These are phyloP conservation scores for Nomada lathburiana DNA, from an alignment of 2,888 invertebrate genomes.

Conservation along the genomic window DNA sequence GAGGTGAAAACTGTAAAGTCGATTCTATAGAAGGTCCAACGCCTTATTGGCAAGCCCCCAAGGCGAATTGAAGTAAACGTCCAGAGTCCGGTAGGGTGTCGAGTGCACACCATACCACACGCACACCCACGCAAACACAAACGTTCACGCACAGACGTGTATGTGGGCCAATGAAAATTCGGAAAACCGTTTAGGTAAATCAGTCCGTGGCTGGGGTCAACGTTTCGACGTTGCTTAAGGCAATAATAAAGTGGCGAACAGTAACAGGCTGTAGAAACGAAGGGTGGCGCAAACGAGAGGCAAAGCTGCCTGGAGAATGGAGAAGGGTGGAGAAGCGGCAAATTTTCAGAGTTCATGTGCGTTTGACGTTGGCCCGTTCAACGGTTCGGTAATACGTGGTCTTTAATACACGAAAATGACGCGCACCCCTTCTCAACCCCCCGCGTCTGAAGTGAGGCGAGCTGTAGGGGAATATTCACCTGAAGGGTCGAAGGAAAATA, in stretches of 20 bases:
- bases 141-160: slow-evolving; percentile 44
- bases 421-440: slow-evolving; percentile 34
- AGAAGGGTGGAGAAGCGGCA: slow-evolving; percentile 43
- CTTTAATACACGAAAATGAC: slow-evolving; percentile 75
- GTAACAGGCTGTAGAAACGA: slow-evolving; percentile 36
- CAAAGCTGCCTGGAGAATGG: slow-evolving; percentile 29
- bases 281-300: slow-evolving; percentile 51
- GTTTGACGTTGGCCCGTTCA: slow-evolving; percentile 79
- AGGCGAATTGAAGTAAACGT: slow-evolving; percentile 17
- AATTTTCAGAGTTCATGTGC: slow-evolving; percentile 73
- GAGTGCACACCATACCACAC: slow-evolving; percentile 67
- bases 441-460: not conserved
- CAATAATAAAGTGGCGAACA: slow-evolving; percentile 70
- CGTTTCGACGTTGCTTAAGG: slow-evolving; percentile 67
- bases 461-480: not conserved
- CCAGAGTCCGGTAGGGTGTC: slow-evolving; percentile 66
- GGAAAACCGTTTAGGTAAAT: slow-evolving; percentile 77
- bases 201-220: slow-evolving; percentile 71
- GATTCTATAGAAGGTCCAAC: slow-evolving; percentile 8
- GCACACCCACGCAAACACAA: slow-evolving; percentile 53
- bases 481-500: slow-evolving; percentile 1
- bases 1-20: slow-evolving; percentile 6
- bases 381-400: slow-evolving; percentile 72
- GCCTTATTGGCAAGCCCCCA: slow-evolving; percentile 14
- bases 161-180: slow-evolving; percentile 76